Evolutionary conservation across 2,113 vertebrate species (phyloP), one percentile per base, ranked within the genome.

Genomic region (Callionymus lyra): DNA sequence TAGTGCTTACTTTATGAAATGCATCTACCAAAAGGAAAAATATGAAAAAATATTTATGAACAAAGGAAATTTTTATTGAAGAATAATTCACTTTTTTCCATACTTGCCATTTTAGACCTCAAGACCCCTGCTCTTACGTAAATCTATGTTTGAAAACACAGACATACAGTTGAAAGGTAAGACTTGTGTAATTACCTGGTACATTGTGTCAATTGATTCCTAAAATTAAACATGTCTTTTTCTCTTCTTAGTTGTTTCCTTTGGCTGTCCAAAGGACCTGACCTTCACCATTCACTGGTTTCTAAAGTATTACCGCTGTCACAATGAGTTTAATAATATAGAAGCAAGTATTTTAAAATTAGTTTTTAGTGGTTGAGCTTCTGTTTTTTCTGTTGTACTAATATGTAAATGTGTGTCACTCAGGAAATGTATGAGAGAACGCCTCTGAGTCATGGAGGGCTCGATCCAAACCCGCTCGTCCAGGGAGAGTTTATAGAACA

Each of bases 71-170:
- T n/a, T n/a, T n/a, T n/a, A n/a, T n/a, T n/a, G n/a, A n/a, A n/a
- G n/a, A n/a, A n/a, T n/a, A n/a, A n/a, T n/a, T n/a, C n/a, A n/a
- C n/a, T n/a, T n/a, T n/a, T n/a, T n/a, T n/a, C n/a, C n/a, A n/a
- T n/a, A n/a, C n/a, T n/a, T n/a, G n/a, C n/a, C n/a, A n/a, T 27
- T 27, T 27, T 77, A 93, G 91, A 82, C 73, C 18, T 85, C 87
- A 56, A 82, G 74, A 60, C 85, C 83, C 10, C 62, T 92, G 53
- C 47, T 87, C 47, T 75, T 91, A 59, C 84, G 49, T 40, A 93
- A 93, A 70, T 87, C 85, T 34, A 85, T 91, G 87, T 93, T 86
- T 69, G 86, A 79, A 62, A 74, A 76, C 50, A 93, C 90, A 18
- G 81, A 90, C 16, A 82, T 93, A 65, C 63, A 77, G 42, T 36